phyloP scores from a whole-genome alignment of 1,140 invertebrate species.

The Meloidogyne exigua region DNA sequence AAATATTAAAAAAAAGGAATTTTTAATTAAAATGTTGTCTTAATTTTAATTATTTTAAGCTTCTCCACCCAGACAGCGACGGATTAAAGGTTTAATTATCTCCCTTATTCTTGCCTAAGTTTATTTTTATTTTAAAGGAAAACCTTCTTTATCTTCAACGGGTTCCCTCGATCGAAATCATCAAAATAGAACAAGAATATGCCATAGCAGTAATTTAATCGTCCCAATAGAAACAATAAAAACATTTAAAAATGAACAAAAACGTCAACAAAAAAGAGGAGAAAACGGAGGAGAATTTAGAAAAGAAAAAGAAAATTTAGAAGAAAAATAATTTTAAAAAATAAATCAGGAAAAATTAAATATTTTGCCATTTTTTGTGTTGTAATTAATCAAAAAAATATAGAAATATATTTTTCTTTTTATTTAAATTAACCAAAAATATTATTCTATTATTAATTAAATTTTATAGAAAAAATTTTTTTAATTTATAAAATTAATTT shows the following conservation, averaged over 20 bases:
- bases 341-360: not conserved
- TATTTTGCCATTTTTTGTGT: not conserved
- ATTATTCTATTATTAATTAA: too few species aligned
- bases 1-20: too few species aligned
- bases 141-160: not conserved
- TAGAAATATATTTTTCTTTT: not conserved
- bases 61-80: conserved; percentile 15
- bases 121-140: not conserved
- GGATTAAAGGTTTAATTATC: not conserved
- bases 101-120: not conserved
- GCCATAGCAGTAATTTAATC: conserved; percentile 21
- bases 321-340: too few species aligned
- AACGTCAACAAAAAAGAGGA: not conserved
- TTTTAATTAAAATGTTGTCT: too few species aligned
- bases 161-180: conserved; percentile 2
- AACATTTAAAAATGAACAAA: not conserved
- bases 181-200: conserved; percentile 7
- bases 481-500: too few species aligned
- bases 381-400: not conserved
- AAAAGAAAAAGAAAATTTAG: not conserved
- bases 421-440: too few species aligned
- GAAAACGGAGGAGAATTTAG: not conserved
- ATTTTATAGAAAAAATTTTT: too few species aligned
- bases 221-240: conserved; percentile 10
- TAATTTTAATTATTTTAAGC: conserved; percentile 17